phyloP scores from a whole-genome alignment of 2,888 invertebrate species.

The Eucera pruinosa region DNA sequence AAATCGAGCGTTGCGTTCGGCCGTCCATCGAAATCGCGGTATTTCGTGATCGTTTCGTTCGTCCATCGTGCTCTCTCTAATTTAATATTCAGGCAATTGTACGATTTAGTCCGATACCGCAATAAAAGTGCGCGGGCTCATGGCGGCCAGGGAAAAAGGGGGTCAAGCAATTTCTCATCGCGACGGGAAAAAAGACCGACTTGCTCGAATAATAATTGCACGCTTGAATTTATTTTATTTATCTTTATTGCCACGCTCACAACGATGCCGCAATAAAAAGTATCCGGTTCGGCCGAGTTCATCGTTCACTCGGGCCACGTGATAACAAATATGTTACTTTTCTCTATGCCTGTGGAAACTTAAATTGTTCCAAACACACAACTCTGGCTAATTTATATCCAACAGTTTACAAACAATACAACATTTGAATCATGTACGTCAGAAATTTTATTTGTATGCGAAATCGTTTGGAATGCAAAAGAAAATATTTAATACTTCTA shows the following conservation, averaged over 20 bases:
- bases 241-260: slow-evolving; percentile 26
- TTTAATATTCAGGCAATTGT: slow-evolving; percentile 31
- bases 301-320: slow-evolving; percentile 19
- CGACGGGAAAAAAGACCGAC: slow-evolving; percentile 1
- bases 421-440: neutral
- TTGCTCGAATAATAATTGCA: slow-evolving; percentile 36
- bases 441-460: too few species aligned
- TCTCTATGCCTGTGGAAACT: neutral
- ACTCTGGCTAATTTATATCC: neutral
- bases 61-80: slow-evolving; percentile 4
- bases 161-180: slow-evolving; percentile 22
- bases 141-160: neutral
- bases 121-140: slow-evolving; percentile 14
- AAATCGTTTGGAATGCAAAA: too few species aligned
- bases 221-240: slow-evolving; percentile 41
- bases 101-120: slow-evolving; percentile 18
- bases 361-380: neutral
- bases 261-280: slow-evolving; percentile 22
- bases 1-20: neutral
- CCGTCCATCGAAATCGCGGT: slow-evolving; percentile 5
- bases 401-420: neutral
- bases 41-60: slow-evolving; percentile 9
- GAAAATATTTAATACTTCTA: too few species aligned
- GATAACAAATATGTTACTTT: slow-evolving; percentile 19
- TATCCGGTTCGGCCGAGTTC: slow-evolving; percentile 17